Conservation (phyloP, 2,888 invertebrate species). For the Eristalis arbustorum region DNA sequence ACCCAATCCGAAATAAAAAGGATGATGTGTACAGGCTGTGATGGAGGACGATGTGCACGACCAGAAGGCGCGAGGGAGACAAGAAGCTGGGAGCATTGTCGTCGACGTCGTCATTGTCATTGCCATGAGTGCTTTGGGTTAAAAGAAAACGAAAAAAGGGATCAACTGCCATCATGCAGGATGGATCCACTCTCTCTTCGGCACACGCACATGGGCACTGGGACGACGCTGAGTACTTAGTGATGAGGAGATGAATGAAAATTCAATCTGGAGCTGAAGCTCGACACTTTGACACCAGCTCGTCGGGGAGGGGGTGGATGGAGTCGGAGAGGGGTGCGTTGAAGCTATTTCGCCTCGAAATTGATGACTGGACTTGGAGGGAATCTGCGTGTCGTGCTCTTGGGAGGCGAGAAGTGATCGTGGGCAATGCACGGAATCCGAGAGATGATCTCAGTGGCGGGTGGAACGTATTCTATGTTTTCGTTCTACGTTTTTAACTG, state of each 20-base stretch:
- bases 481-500: not conserved
- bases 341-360: not conserved
- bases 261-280: constrained; percentile 60
- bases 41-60: not conserved
- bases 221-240: not conserved
- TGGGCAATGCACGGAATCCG: not conserved
- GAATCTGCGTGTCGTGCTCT: not conserved
- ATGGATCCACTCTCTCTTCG: constrained; percentile 32
- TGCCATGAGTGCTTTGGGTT: constrained; percentile 67
- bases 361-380: constrained; percentile 25
- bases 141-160: constrained; percentile 68
- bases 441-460: not conserved
- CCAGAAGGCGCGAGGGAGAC: not conserved
- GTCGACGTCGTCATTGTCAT: constrained; percentile 59
- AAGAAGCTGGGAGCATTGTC: constrained; percentile 14
- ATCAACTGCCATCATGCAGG: constrained; percentile 64
- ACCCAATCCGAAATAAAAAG: constrained; percentile 8
- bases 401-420: not conserved
- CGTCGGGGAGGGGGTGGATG: not conserved
- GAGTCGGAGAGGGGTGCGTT: not conserved
- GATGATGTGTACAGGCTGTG: constrained; percentile 8
- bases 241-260: constrained; percentile 63
- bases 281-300: constrained; percentile 57
- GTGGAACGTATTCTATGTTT: not conserved
- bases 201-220: not conserved